phyloP scores from a whole-genome alignment of 2,113 vertebrate genomes.

The Passer domesticus region DNA sequence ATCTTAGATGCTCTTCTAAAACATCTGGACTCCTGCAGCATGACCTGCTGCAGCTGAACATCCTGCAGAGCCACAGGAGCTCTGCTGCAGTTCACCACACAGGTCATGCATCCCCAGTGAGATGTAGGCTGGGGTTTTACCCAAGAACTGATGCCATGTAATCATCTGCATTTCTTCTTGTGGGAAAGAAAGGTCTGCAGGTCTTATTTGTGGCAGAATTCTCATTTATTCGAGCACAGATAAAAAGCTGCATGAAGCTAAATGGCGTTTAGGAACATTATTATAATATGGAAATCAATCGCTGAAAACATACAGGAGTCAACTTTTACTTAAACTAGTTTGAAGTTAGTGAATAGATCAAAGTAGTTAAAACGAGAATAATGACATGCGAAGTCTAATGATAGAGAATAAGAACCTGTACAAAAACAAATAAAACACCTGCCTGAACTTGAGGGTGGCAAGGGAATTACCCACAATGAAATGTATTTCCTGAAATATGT shows the following conservation, averaged over 20 bases:
- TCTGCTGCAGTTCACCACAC: not conserved
- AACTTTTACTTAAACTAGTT: slow-evolving; percentile 17
- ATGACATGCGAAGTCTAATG: slow-evolving; percentile 19
- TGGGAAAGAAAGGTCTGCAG: slow-evolving; percentile 4
- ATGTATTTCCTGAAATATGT: slow-evolving; percentile 47
- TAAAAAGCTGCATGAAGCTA: not conserved
- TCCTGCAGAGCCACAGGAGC: not conserved
- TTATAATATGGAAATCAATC: slow-evolving; percentile 34
- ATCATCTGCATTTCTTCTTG: slow-evolving; percentile 22
- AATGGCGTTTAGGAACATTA: not conserved
- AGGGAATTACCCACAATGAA: slow-evolving; percentile 43
- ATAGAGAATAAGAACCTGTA: slow-evolving; percentile 7
- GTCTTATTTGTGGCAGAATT: not conserved
- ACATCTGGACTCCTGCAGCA: not conserved
- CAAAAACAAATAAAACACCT: slow-evolving; percentile 41
- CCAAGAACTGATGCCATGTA: not conserved
- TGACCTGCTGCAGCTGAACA: not conserved
- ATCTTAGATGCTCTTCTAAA: not conserved
- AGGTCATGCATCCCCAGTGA: not conserved
- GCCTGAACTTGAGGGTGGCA: slow-evolving; percentile 44
- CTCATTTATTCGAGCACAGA: not conserved
- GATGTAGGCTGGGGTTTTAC: not conserved
- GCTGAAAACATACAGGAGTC: not conserved
- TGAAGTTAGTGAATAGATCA: slow-evolving; percentile 38
- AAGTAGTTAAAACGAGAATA: slow-evolving; percentile 46